A percentile compares a stretch with the other conserved stretches of the same genome.
phyloP scores from a whole-genome alignment of 2,888 invertebrate species.

The Abscondita cerata region DNA sequence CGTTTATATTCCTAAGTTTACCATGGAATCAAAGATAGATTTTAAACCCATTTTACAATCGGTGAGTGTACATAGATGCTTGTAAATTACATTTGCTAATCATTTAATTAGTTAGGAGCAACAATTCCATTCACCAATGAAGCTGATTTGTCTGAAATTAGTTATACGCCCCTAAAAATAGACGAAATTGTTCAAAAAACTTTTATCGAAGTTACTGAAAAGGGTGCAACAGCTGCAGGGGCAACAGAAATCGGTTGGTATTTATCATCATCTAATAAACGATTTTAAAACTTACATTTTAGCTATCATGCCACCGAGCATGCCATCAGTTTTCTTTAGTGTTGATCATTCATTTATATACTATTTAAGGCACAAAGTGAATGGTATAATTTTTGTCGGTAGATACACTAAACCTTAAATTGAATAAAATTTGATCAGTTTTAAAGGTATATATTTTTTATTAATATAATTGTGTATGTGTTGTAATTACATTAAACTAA shows the following conservation, averaged over 20 bases:
- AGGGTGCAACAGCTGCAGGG: constrained; percentile 55
- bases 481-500: too few species aligned
- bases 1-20: constrained; percentile 40
- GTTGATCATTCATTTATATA: constrained; percentile 18
- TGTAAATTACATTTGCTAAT: not conserved
- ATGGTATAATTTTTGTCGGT: constrained; percentile 11
- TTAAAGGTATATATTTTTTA: not conserved
- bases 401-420: not conserved
- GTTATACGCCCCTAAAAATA: constrained; percentile 34
- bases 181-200: constrained; percentile 52
- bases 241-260: constrained; percentile 36
- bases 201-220: constrained; percentile 54
- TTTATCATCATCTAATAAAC: too few species aligned
- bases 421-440: not conserved
- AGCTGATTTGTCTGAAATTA: constrained; percentile 48
- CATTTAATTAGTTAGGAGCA: constrained; percentile 34
- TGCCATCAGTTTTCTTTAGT: not conserved
- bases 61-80: constrained; percentile 58
- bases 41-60: constrained; percentile 66
- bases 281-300: not conserved
- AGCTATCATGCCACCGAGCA: too few species aligned
- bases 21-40: constrained; percentile 50
- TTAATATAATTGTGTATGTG: too few species aligned
- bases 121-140: constrained; percentile 25
- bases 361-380: not conserved